These are phyloP conservation scores for Vulpes lagopus DNA, from an alignment of 2,113 vertebrate species.

Conservation along the genomic window DNA sequence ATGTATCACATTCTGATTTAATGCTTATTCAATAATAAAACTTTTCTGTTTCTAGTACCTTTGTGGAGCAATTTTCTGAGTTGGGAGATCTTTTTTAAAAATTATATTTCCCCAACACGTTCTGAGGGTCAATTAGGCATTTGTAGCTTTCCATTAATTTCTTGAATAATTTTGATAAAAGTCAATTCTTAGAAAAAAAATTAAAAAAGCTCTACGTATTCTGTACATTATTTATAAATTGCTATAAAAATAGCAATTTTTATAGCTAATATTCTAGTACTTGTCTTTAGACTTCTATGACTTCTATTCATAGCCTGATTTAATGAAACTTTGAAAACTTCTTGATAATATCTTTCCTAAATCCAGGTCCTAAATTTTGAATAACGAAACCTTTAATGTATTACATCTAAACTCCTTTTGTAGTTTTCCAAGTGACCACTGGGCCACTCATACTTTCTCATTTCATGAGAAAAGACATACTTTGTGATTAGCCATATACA, in stretches of 20 bases:
- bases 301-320: neutral
- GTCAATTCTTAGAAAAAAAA: neutral
- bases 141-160: neutral
- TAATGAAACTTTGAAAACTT: neutral
- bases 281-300: neutral
- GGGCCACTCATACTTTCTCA: neutral
- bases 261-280: neutral
- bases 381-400: neutral
- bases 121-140: neutral
- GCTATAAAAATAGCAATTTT: neutral
- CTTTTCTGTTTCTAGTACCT: neutral
- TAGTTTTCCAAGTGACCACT: neutral
- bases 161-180: neutral
- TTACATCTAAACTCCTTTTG: neutral
- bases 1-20: neutral
- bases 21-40: neutral
- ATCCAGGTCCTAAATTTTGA: neutral
- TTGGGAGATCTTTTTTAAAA: neutral
- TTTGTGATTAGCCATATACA: neutral
- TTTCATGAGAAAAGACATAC: neutral
- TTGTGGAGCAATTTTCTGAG: neutral
- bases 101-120: neutral
- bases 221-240: neutral
- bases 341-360: neutral
- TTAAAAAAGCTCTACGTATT: neutral